Evolutionary conservation across 2,888 invertebrate genomes (phyloP).

Genomic region (Eupsilia transversa): DNA sequence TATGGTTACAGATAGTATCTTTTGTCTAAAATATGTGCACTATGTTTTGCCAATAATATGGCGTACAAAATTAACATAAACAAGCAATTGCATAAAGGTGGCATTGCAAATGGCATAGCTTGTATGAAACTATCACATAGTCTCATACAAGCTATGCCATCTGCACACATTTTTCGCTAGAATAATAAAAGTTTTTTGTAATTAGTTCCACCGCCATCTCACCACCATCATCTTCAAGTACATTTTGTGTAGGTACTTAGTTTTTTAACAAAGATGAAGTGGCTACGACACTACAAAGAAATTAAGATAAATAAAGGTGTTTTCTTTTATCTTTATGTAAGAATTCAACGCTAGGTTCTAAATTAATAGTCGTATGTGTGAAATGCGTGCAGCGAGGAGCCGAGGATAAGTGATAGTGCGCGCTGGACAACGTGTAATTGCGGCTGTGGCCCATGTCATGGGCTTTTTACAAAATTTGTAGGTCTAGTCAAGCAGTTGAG

Average conservation of each 20-base stretch:
- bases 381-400: constrained; percentile 38
- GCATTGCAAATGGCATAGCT: too few species aligned
- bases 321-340: constrained; percentile 10
- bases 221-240: not conserved
- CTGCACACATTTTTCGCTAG: not conserved
- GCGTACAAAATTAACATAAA: too few species aligned
- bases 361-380: constrained; percentile 57
- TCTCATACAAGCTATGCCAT: too few species aligned
- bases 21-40: too few species aligned
- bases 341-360: constrained; percentile 10
- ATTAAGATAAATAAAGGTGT: not conserved
- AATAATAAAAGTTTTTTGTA: not conserved
- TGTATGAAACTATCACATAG: too few species aligned
- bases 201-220: too few species aligned
- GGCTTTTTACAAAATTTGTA: too few species aligned
- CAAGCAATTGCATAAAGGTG: too few species aligned
- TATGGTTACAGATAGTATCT: too few species aligned
- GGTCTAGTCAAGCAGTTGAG: not conserved
- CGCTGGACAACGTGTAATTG: constrained; percentile 56
- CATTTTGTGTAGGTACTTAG: not conserved
- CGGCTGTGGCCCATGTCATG: constrained; percentile 13
- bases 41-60: too few species aligned
- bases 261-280: not conserved
- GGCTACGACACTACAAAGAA: not conserved
- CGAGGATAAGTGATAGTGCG: constrained; percentile 55